phyloP scores from a whole-genome alignment of 2,113 vertebrate genomes.

The Junco hyemalis region DNA sequence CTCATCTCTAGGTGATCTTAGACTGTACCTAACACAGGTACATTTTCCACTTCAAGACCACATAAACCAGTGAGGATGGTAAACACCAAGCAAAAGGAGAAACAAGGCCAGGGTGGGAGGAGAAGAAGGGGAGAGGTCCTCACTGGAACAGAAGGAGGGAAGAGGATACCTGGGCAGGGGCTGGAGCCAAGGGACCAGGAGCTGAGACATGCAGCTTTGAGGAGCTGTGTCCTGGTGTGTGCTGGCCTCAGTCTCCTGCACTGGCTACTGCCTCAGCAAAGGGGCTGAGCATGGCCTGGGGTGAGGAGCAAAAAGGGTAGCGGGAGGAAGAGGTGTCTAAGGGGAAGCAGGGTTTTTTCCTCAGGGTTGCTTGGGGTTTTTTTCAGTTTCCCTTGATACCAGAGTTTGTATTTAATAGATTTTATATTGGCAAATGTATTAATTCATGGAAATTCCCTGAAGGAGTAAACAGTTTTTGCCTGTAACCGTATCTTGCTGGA shows the following conservation, averaged over 20 bases:
- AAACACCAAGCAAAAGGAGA: neutral
- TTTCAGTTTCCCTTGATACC: neutral
- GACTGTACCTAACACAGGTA: neutral
- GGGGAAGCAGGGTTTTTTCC: neutral
- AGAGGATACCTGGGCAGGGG: neutral
- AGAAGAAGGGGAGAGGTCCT: neutral
- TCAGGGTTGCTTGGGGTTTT: neutral
- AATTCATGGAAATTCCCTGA: neutral
- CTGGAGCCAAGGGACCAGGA: neutral
- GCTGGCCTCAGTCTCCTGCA: neutral
- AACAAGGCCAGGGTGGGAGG: neutral
- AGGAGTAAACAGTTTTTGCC: neutral
- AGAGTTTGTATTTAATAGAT: neutral
- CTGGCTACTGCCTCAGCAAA: neutral
- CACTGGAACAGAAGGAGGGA: neutral
- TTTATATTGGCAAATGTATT: neutral
- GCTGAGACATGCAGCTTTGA: neutral
- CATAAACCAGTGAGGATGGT: neutral
- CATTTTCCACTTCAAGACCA: neutral
- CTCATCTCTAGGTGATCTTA: neutral
- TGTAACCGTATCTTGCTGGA: accelerated
- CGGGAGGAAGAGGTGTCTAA: neutral
- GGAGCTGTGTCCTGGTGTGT: neutral
- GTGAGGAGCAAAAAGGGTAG: neutral
- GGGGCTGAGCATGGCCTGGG: neutral